These are phyloP conservation scores for Cyprinodon variegatus DNA, from an alignment of 2,113 vertebrate genomes.

Conservation along the genomic window DNA sequence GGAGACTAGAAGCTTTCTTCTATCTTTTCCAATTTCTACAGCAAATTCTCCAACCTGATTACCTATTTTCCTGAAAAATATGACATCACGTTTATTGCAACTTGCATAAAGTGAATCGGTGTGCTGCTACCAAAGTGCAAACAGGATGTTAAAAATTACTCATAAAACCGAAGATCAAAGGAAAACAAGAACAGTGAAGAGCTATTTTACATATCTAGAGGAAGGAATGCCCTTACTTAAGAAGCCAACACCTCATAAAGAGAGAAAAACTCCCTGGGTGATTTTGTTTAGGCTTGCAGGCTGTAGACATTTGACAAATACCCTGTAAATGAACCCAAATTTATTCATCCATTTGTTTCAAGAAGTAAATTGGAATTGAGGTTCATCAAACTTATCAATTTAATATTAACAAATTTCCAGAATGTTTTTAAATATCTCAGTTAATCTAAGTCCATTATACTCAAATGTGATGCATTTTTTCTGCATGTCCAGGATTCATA, in stretches of 20 bases:
- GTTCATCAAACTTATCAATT: neutral
- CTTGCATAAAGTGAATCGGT: slow-evolving; percentile 13
- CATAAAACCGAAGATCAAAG: slow-evolving; percentile 68
- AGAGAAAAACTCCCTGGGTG: slow-evolving; percentile 3
- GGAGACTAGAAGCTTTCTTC: neutral
- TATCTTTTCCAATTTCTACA: neutral
- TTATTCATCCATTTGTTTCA: neutral
- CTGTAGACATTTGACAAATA: neutral
- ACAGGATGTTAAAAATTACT: slow-evolving; percentile 51
- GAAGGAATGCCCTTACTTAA: slow-evolving; percentile 42
- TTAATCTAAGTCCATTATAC: no score
- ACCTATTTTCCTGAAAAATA: slow-evolving; percentile 14
- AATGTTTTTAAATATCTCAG: neutral
- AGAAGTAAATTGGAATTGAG: neutral
- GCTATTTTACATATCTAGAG: slow-evolving; percentile 31
- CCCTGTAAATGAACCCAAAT: neutral
- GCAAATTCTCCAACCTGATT: neutral
- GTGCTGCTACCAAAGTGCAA: slow-evolving; percentile 23
- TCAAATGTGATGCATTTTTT: neutral
- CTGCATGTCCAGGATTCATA: neutral
- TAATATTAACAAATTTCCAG: no score
- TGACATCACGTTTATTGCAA: slow-evolving; percentile 9
- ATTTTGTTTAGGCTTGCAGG: slow-evolving; percentile 2
- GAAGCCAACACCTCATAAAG: slow-evolving; percentile 59
- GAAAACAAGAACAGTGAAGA: slow-evolving; percentile 37